These are phyloP conservation scores for Glyphotaelius pellucidus DNA, from an alignment of 2,888 invertebrate genomes.

Conservation along the genomic window DNA sequence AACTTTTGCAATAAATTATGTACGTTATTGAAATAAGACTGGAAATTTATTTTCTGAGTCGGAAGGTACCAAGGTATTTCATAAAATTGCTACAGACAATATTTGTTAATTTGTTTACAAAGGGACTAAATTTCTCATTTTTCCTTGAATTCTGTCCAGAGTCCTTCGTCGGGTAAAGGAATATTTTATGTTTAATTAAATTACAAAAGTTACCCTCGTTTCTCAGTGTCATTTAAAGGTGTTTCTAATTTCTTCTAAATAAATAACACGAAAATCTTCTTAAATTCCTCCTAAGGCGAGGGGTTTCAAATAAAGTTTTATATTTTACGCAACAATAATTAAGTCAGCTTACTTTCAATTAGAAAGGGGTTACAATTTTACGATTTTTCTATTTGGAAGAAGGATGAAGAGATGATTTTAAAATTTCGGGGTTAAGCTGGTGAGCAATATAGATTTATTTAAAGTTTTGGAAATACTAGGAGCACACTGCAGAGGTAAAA, in stretches of 20 bases:
- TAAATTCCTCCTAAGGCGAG: slow-evolving; percentile 27
- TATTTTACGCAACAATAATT: slow-evolving; percentile 22
- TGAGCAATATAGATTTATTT: background rate
- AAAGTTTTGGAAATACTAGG: background rate
- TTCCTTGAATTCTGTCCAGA: background rate
- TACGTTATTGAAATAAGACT: background rate
- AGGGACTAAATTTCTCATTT: background rate
- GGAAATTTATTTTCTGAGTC: background rate
- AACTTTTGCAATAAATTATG: background rate
- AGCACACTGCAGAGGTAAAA: background rate
- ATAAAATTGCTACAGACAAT: background rate
- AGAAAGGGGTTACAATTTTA: slow-evolving; percentile 4
- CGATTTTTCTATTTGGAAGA: background rate
- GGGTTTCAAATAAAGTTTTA: slow-evolving; percentile 33
- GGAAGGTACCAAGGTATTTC: background rate
- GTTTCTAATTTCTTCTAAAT: slow-evolving; percentile 44
- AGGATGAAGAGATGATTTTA: background rate
- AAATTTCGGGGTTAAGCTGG: background rate
- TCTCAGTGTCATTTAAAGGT: slow-evolving; percentile 51
- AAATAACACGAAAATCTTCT: slow-evolving; percentile 49
- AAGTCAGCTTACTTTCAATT: background rate
- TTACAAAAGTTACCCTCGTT: slow-evolving; percentile 44
- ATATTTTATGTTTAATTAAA: slow-evolving; percentile 45
- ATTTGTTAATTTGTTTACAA: background rate
- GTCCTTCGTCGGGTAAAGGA: background rate